Conservation (phyloP, 2,113 vertebrate species). For the Echinops telfairi region DNA sequence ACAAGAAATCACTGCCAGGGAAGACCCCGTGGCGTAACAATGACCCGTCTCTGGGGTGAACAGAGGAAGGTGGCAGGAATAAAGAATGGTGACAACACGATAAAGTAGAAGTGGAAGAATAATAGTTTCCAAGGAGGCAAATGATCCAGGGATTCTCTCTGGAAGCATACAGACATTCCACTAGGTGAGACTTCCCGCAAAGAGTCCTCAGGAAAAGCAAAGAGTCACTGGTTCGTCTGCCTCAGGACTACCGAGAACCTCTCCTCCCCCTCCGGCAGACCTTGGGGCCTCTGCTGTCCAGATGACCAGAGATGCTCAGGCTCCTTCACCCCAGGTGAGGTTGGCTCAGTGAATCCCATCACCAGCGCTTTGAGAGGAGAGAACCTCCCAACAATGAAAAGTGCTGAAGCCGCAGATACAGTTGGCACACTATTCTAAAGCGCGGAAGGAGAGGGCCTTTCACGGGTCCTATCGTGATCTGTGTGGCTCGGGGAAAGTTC, state of each 20-base stretch:
- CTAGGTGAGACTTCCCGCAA: not conserved
- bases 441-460: not conserved
- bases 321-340: not conserved
- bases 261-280: not conserved
- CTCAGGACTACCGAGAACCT: not conserved
- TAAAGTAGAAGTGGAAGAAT: not conserved
- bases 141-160: constrained; percentile 33
- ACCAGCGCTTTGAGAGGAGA: not conserved
- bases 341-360: not conserved
- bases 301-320: not conserved
- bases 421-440: not conserved
- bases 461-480: not conserved
- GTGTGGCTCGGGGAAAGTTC: not conserved
- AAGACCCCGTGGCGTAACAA: not conserved
- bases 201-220: constrained; percentile 26
- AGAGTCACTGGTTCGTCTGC: not conserved
- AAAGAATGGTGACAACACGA: not conserved
- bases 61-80: not conserved
- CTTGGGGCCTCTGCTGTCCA: not conserved
- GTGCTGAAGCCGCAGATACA: not conserved
- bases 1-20: not conserved
- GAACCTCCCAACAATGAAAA: constrained; percentile 30
- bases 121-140: constrained; percentile 1
- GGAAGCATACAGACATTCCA: not conserved
- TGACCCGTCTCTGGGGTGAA: not conserved